Base-by-base conservation (phyloP, 2,113 vertebrate species). In the Spilogale gracilis region DNA sequence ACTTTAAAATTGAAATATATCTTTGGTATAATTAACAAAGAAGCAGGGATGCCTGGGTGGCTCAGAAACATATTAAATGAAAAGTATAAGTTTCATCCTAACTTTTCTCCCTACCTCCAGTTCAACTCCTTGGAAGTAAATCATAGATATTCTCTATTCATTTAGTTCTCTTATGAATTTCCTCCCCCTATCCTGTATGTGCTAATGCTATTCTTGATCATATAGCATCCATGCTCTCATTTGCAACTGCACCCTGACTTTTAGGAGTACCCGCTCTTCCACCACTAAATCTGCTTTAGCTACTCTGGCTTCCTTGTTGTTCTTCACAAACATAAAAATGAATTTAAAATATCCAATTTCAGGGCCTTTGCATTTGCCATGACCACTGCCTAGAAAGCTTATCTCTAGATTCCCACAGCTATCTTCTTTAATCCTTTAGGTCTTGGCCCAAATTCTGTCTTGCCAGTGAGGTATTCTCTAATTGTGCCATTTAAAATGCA, bases 1-100 rank as follows among this genome's bases (percentile, higher is more conserved):
- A 71, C 83, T 84, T 93, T 88, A 80, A 89, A 89, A 95, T 78
- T 76, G 84, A 74, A 87, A 87, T 65, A 45, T 21, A 60, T 54
- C 38, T 38, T 90, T 92, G 25, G 20, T 32, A 74, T 88, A 50
- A 54, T 45, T 21, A 89, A 32, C 32, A 50, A 45, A 82, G 30
- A 78, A 45, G 1, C 67, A 0, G 27, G 63, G 63, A 65, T 2
- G 27, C 27, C 63, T 30, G 63, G 61, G 63, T 14, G 27, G 63
- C 27, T 65, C 63, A 30, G 63, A 63, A 45, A 0, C 67, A 0
- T 65, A 58, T 86, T 88, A 56, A 76, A 71, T 38, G 43, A 79
- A 63, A 91, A 82, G 16, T 82, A 21, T 56, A 14, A 45, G 2
- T 43, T 50, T 4, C 8, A 71, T 20, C 1, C 60, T 88, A 5